These are phyloP conservation scores for Baryphthengus martii DNA, from an alignment of 2,113 vertebrate genomes.

Conservation along the genomic window DNA sequence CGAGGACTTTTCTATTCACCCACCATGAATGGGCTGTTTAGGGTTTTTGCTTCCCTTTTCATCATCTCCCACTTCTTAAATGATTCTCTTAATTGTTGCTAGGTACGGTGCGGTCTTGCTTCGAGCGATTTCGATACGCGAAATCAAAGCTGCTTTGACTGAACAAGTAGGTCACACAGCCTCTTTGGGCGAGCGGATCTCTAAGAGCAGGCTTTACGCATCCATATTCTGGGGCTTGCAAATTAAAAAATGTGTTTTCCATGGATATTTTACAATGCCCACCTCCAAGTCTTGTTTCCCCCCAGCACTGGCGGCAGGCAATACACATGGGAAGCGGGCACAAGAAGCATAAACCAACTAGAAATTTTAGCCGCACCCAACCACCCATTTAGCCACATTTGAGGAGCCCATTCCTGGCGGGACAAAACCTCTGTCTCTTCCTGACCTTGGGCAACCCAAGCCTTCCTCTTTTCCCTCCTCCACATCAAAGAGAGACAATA, in stretches of 20 bases:
- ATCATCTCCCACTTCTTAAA: neutral
- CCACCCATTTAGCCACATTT: neutral
- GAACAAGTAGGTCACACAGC: conserved; percentile 57
- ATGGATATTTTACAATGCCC: neutral
- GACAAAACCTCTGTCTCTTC: neutral
- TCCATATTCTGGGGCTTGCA: neutral
- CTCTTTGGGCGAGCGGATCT: neutral
- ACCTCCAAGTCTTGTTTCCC: neutral
- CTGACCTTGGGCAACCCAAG: neutral
- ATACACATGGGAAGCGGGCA: rapidly evolving
- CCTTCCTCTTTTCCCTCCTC: neutral
- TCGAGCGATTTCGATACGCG: neutral
- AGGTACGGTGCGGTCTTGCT: neutral
- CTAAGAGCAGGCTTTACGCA: neutral
- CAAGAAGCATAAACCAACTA: rapidly evolving
- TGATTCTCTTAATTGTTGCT: conserved; percentile 45
- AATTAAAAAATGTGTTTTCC: neutral
- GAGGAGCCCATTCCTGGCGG: neutral
- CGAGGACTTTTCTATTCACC: neutral
- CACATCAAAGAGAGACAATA: neutral
- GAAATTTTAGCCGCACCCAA: neutral
- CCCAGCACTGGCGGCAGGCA: neutral
- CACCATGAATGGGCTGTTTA: neutral
- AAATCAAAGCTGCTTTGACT: conserved; percentile 56
- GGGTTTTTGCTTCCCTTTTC: neutral